phyloP scores from a whole-genome alignment of 2,113 vertebrate genomes.

The Carollia perspicillata region DNA sequence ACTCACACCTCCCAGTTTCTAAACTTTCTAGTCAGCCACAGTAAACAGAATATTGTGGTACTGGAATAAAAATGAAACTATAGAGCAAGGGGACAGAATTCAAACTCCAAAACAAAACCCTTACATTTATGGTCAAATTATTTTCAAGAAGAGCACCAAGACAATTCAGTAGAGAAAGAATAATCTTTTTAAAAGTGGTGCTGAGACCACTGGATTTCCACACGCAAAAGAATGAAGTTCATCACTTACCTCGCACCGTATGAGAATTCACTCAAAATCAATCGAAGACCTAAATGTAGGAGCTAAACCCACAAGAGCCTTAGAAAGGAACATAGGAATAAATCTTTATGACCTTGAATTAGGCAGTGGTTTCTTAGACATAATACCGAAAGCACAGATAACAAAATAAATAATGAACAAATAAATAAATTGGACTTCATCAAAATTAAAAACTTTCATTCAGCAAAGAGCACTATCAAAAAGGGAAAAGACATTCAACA shows the following conservation, averaged over 20 bases:
- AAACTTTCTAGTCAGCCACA: background rate
- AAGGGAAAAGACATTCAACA: background rate
- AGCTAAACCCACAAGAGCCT: background rate
- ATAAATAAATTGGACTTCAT: background rate
- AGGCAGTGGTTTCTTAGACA: background rate
- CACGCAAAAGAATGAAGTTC: background rate
- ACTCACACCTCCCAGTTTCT: background rate
- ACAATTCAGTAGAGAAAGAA: background rate
- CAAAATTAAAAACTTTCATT: background rate
- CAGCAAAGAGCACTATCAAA: background rate
- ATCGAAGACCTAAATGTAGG: background rate
- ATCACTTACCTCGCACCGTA: background rate
- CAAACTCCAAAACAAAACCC: background rate
- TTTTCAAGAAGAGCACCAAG: slow-evolving; percentile 7
- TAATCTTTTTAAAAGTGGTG: background rate
- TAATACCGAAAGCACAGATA: background rate
- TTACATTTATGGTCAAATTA: background rate
- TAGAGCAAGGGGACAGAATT: background rate
- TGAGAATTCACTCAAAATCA: slow-evolving; percentile 6
- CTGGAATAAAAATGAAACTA: background rate
- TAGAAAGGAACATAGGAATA: background rate
- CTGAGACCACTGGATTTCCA: background rate
- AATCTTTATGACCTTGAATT: background rate
- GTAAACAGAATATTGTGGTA: background rate
- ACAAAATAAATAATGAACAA: background rate